phyloP scores from a whole-genome alignment of 2,888 invertebrate genomes.

The Orthonevra nobilis region DNA sequence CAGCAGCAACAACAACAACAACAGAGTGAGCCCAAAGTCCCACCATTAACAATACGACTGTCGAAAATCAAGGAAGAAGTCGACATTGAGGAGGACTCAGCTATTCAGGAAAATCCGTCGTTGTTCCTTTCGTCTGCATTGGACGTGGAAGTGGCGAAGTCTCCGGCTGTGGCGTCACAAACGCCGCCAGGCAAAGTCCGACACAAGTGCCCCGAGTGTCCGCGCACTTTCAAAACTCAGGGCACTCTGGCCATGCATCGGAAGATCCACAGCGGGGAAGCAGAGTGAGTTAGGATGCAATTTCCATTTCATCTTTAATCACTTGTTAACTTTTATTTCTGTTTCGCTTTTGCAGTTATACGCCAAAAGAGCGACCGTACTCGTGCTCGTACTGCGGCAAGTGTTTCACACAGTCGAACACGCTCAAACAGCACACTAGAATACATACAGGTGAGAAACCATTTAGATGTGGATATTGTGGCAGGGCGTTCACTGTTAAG shows the following conservation, averaged over 20 bases:
- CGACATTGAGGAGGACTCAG: slow-evolving; percentile 77
- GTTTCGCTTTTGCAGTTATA: slow-evolving; percentile 74
- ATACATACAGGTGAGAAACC: slow-evolving; percentile 80
- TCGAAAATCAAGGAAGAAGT: slow-evolving; percentile 76
- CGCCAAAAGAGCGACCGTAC: slow-evolving; percentile 80
- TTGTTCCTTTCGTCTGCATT: slow-evolving; percentile 38
- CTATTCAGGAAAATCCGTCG: slow-evolving; percentile 58
- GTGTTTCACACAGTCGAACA: slow-evolving; percentile 80
- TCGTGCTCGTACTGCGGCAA: slow-evolving; percentile 80
- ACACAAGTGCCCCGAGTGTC: slow-evolving; percentile 79
- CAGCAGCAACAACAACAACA: too few species aligned
- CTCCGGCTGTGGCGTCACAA: slow-evolving; percentile 72
- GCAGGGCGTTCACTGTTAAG: slow-evolving; percentile 80
- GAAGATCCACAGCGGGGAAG: slow-evolving; percentile 79
- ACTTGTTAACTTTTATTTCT: slow-evolving; percentile 63
- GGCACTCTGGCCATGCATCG: slow-evolving; percentile 79
- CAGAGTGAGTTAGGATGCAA: slow-evolving; percentile 76
- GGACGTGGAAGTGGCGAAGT: slow-evolving; percentile 67
- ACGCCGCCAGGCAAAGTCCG: slow-evolving; percentile 75
- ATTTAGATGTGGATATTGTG: slow-evolving; percentile 80
- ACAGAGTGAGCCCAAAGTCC: slow-evolving; percentile 75
- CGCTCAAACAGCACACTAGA: slow-evolving; percentile 80
- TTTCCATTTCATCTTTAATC: not conserved
- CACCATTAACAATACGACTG: slow-evolving; percentile 78
- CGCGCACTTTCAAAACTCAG: slow-evolving; percentile 79